Percentiles rank a stretch among this genome's conserved stretches.
Conservation (phyloP, 1,140 invertebrate genomes). For the Hyphantria cunea region DNA sequence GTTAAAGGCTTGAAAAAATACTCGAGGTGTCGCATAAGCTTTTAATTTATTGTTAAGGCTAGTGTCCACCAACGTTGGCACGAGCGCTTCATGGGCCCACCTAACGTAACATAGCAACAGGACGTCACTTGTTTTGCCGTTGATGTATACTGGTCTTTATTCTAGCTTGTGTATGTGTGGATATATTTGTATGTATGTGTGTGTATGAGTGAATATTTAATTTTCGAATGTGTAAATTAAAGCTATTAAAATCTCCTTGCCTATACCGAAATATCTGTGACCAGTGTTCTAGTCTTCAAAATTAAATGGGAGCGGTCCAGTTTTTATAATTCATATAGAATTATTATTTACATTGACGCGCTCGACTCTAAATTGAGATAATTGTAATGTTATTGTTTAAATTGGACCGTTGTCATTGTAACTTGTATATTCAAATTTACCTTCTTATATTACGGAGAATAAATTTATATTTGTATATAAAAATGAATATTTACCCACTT, state of each 20-base stretch:
- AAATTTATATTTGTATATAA: constrained; percentile 45
- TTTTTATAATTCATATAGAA: constrained; percentile 31
- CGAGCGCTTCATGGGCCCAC: no score
- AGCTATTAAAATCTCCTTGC: constrained; percentile 61
- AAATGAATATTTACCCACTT: constrained; percentile 35
- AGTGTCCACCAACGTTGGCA: no score
- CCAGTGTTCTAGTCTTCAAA: constrained; percentile 69
- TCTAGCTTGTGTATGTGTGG: constrained; percentile 41
- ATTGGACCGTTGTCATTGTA: constrained; percentile 33
- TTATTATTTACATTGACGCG: constrained; percentile 16
- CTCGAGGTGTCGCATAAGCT: constrained; percentile 40
- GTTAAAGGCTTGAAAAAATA: constrained; percentile 45
- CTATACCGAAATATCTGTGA: constrained; percentile 60
- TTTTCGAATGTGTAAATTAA: constrained; percentile 27
- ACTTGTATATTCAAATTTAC: constrained; percentile 43
- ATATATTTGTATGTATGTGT: constrained; percentile 30
- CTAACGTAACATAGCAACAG: no score
- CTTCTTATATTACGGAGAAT: constrained; percentile 35
- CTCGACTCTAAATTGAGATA: constrained; percentile 9
- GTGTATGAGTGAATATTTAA: constrained; percentile 34
- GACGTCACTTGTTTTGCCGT: no score
- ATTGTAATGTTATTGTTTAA: constrained; percentile 31
- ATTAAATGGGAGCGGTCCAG: constrained; percentile 37
- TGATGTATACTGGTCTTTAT: neutral
- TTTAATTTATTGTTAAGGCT: constrained; percentile 39